Percentiles rank a stretch among this genome's conserved stretches.
Conservation (phyloP, 2,113 vertebrate species). For the Okapia johnstoni region DNA sequence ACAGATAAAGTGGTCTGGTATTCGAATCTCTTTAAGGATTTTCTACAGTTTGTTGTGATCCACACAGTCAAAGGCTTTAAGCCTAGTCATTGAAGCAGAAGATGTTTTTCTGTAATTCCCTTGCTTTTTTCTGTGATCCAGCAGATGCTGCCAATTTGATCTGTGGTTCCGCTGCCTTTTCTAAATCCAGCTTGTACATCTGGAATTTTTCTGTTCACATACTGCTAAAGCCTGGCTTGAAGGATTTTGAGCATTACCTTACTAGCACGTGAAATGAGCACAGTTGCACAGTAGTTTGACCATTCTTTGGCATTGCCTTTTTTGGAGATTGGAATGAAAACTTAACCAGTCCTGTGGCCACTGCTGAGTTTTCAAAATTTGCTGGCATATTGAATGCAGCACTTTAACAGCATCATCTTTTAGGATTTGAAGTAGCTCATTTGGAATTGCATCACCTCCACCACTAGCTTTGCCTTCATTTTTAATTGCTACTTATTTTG, state of each 20-base stretch:
- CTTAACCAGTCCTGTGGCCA: not conserved
- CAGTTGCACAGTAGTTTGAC: not conserved
- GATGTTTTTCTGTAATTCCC: not conserved
- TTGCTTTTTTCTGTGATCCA: not conserved
- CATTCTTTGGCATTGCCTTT: not conserved
- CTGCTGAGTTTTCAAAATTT: not conserved
- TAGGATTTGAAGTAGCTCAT: not conserved
- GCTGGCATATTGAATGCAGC: not conserved
- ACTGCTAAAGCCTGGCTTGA: not conserved
- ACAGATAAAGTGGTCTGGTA: not conserved
- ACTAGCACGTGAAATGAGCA: not conserved
- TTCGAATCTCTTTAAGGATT: not conserved
- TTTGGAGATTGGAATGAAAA: not conserved
- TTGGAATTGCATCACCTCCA: not conserved
- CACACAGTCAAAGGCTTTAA: not conserved
- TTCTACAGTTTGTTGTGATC: not conserved
- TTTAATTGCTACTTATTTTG: not conserved
- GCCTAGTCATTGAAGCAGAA: not conserved
- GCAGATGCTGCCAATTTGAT: not conserved
- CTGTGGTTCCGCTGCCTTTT: not conserved
- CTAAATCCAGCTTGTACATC: not conserved
- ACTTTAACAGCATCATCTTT: not conserved
- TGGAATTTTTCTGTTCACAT: accelerated
- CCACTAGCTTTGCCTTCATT: not conserved
- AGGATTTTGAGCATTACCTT: not conserved